Percentiles rank a stretch among this genome's conserved stretches.
Evolutionary conservation across 2,888 invertebrate genomes (phyloP).

Genomic region (Amphipyra tragopoginis): DNA sequence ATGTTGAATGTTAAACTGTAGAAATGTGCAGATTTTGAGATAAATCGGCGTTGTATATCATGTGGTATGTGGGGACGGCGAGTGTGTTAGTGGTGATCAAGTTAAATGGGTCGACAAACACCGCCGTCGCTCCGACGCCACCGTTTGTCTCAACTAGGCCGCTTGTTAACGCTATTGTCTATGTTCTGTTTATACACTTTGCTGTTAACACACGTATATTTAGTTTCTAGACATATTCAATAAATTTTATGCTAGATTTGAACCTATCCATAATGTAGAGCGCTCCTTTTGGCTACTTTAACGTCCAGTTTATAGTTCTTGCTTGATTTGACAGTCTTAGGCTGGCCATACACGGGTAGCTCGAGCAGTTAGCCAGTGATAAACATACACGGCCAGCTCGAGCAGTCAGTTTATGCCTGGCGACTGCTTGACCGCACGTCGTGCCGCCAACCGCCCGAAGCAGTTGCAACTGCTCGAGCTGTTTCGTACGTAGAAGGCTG

Average conservation of each 20-base stretch:
- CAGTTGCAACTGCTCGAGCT: no score
- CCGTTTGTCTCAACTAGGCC: conserved; percentile 84
- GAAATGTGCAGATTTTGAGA: conserved; percentile 31
- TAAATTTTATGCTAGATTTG: background rate
- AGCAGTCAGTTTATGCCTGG: no score
- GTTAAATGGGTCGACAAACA: conserved; percentile 81
- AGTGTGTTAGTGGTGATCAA: conserved; percentile 68
- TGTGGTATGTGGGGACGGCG: conserved; percentile 39
- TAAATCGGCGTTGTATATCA: conserved; percentile 35
- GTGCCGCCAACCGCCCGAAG: no score
- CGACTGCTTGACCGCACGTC: no score
- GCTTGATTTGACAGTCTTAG: no score
- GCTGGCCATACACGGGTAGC: no score
- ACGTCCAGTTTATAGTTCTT: no score
- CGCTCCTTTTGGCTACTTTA: background rate
- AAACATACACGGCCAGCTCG: no score
- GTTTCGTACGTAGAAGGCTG: no score
- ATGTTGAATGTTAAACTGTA: conserved; percentile 9
- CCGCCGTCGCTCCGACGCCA: conserved; percentile 76
- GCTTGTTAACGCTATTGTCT: conserved; percentile 85
- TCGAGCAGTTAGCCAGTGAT: no score
- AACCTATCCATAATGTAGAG: background rate
- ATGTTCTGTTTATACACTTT: conserved; percentile 73
- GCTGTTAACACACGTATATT: conserved; percentile 50
- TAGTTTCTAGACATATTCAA: conserved; percentile 8